Conservation (phyloP, 2,113 vertebrate species). For the Myrmecobius fasciatus region DNA sequence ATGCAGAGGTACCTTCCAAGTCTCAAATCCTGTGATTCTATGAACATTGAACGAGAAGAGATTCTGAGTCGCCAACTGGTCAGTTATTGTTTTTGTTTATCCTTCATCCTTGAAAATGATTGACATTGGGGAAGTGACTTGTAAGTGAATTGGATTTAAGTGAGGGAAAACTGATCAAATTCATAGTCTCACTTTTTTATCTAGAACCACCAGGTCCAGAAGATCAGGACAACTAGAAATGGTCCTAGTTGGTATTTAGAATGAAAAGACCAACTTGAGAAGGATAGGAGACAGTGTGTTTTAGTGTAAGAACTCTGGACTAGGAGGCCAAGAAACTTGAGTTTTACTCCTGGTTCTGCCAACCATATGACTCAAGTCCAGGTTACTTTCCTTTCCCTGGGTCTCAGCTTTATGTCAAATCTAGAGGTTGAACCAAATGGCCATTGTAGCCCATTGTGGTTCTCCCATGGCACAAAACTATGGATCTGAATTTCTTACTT, state of each 20-base stretch:
- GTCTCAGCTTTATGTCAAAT: not conserved
- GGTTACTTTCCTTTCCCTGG: not conserved
- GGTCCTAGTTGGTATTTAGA: not conserved
- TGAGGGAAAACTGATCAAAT: no score
- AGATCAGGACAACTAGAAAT: no score
- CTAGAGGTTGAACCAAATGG: not conserved
- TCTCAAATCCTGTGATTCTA: not conserved
- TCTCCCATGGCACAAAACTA: not conserved
- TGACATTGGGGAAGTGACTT: no score
- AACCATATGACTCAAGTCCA: not conserved
- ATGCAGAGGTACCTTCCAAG: not conserved
- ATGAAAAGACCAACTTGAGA: not conserved
- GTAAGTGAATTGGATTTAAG: no score
- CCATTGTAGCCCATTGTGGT: not conserved
- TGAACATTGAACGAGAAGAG: not conserved
- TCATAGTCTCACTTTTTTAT: no score
- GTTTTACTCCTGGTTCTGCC: not conserved
- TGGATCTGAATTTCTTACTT: not conserved
- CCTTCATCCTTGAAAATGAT: no score
- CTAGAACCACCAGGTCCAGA: no score
- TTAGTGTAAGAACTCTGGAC: not conserved
- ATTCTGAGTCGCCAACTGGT: not conserved
- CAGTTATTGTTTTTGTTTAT: no score
- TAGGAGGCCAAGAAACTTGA: not conserved
- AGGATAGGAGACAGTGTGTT: not conserved